A percentile compares a stretch with the other conserved stretches of the same genome.
Conservation (phyloP, 2,113 vertebrate species). For the Solenodon paradoxus region DNA sequence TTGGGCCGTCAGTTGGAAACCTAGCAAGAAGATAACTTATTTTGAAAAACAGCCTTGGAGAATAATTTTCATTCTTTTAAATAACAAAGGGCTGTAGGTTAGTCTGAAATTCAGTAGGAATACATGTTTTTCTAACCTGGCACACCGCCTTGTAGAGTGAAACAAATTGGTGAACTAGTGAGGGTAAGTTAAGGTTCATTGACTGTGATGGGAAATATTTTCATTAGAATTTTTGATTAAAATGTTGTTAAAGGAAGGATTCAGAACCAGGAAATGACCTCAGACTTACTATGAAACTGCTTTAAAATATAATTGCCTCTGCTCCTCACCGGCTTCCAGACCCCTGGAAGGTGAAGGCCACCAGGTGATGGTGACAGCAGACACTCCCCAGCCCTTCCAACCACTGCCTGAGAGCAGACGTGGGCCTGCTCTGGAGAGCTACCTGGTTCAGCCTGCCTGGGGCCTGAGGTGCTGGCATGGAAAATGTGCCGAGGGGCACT, state of each 20-base stretch:
- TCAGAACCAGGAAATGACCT: background rate
- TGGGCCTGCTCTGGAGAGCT: background rate
- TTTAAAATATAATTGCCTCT: background rate
- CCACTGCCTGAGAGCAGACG: background rate
- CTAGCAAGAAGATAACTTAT: background rate
- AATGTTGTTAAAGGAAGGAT: background rate
- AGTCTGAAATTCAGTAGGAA: background rate
- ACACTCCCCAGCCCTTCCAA: background rate
- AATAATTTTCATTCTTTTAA: background rate
- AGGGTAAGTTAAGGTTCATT: slow-evolving; percentile 44
- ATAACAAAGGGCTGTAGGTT: background rate
- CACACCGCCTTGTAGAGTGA: background rate
- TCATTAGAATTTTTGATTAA: no score
- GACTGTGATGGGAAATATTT: background rate
- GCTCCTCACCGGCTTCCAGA: no score
- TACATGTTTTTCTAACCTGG: background rate
- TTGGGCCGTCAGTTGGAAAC: background rate
- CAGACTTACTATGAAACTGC: background rate
- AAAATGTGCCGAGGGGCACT: background rate
- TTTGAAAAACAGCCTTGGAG: background rate
- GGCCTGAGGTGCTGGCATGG: background rate
- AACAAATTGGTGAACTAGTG: background rate
- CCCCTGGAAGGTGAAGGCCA: background rate
- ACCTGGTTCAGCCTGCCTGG: background rate
- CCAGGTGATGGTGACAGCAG: background rate